Evolutionary conservation across 2,888 invertebrate species (phyloP), one percentile per base, ranked within the genome.

Genomic region (Hirtodrosophila duncani): DNA sequence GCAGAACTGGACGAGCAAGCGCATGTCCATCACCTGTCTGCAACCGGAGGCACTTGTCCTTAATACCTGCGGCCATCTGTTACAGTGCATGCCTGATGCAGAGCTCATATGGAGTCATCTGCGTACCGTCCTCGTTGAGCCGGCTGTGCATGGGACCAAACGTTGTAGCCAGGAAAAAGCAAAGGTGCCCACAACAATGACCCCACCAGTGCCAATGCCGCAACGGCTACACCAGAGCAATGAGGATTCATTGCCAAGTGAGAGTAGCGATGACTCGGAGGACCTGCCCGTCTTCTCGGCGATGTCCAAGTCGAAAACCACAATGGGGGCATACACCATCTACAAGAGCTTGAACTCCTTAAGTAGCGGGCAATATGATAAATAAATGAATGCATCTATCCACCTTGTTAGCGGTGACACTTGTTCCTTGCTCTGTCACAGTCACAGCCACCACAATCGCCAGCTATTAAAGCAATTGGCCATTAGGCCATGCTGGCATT

Each of bases 381-480:
- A n/a, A n/a, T n/a, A n/a, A n/a, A n/a, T n/a, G n/a, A n/a, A n/a
- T n/a, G n/a, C n/a, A n/a, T n/a, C n/a, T n/a, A n/a, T n/a, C n/a
- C n/a, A n/a, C n/a, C n/a, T n/a, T n/a, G n/a, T n/a, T n/a, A n/a
- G n/a, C n/a, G n/a, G n/a, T n/a, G n/a, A n/a, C n/a, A n/a, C n/a
- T n/a, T n/a, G n/a, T n/a, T n/a, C n/a, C n/a, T n/a, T n/a, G n/a
- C n/a, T n/a, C n/a, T n/a, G n/a, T n/a, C n/a, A n/a, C n/a, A n/a
- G n/a, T n/a, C n/a, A n/a, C n/a, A n/a, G n/a, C n/a, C n/a, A n/a
- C n/a, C n/a, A n/a, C n/a, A n/a, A n/a, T n/a, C n/a, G n/a, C n/a
- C n/a, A n/a, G 14, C 45, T 52, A 60, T 60, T 60, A 62, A 50
- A 46, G 33, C 63, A 62, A 62, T 62, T 62, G 61, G 63, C 57